A percentile compares a stretch with the other conserved stretches of the same genome.
These are phyloP conservation scores for Anagyrus pseudococci DNA, from an alignment of 2,888 invertebrate species.

Conservation along the genomic window DNA sequence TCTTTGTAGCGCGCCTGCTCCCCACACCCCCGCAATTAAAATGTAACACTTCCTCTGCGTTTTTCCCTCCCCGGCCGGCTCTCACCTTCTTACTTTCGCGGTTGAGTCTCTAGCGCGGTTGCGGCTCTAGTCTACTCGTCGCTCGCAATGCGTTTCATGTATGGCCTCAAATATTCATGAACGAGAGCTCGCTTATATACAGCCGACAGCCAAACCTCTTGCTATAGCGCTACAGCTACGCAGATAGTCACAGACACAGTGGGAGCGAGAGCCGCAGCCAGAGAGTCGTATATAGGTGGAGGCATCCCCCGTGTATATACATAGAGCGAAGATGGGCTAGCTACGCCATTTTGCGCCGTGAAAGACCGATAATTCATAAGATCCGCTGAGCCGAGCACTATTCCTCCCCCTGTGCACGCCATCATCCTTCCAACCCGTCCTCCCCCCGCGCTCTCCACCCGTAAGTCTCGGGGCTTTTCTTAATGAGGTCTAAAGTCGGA, in stretches of 20 bases:
- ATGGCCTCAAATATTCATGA: constrained; percentile 29
- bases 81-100: background rate
- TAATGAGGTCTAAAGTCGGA: no score
- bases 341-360: constrained; percentile 13
- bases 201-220: no score
- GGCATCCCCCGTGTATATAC: no score
- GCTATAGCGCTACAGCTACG: no score
- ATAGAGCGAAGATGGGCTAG: no score
- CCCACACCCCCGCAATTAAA: constrained; percentile 25
- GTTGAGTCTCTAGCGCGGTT: background rate
- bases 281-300: no score
- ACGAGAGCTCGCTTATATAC: constrained; percentile 6
- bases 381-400: background rate
- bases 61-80: background rate
- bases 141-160: constrained; percentile 22
- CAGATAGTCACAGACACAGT: no score
- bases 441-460: no score
- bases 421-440: no score
- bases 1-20: background rate
- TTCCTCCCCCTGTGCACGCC: background rate
- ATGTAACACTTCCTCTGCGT: constrained; percentile 20
- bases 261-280: background rate
- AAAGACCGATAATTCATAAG: constrained; percentile 31
- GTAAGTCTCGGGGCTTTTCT: no score
- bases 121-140: no score